Conservation (phyloP, 2,797 vertebrate genomes). For the Pteronotus mesoamericanus region DNA sequence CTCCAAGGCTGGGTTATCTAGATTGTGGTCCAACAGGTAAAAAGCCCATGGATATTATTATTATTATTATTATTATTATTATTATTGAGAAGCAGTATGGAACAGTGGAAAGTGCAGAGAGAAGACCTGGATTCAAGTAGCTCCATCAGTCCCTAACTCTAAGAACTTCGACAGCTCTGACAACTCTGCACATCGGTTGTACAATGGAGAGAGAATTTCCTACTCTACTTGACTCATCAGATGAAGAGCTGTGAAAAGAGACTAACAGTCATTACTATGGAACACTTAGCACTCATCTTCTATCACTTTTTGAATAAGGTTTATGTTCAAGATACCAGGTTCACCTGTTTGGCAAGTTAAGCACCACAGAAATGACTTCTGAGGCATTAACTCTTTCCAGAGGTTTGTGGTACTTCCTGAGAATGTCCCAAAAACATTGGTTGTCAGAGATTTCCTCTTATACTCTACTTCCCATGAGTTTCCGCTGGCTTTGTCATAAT, state of each 20-base stretch:
- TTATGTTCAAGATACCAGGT: background rate
- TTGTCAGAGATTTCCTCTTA: background rate
- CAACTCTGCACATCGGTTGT: background rate
- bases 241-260: background rate
- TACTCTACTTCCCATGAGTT: background rate
- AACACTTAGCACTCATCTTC: background rate
- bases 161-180: background rate
- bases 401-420: background rate
- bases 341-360: background rate
- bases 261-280: background rate
- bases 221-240: background rate
- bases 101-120: background rate
- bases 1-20: background rate
- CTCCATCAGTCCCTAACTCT: background rate
- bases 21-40: background rate
- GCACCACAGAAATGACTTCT: background rate
- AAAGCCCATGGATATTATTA: background rate
- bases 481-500: background rate
- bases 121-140: background rate
- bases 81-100: background rate
- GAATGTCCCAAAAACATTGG: background rate
- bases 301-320: background rate
- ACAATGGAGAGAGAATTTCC: background rate
- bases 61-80: too few species aligned
- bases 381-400: background rate